These are phyloP conservation scores for Ips typographus DNA, from an alignment of 1,140 invertebrate species.

Conservation along the genomic window DNA sequence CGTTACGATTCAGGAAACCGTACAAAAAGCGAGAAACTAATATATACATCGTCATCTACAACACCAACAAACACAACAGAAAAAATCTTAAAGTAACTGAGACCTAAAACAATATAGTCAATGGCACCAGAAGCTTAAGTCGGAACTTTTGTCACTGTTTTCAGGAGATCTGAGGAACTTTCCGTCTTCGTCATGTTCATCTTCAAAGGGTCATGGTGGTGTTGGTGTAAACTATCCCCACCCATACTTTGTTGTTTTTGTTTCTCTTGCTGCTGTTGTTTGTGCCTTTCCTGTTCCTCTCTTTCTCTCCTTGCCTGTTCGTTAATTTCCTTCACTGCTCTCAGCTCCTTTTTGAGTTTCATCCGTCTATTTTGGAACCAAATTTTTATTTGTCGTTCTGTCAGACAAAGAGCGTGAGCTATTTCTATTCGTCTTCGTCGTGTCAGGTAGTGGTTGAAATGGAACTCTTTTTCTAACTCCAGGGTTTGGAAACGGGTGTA, in stretches of 20 bases:
- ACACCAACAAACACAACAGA: constrained; percentile 36
- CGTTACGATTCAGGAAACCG: no score
- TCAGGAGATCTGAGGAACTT: constrained; percentile 48
- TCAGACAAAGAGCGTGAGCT: constrained; percentile 92
- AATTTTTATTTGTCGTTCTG: constrained; percentile 96
- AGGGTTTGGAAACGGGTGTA: constrained; percentile 95
- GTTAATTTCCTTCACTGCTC: constrained; percentile 93
- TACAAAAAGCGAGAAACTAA: not conserved
- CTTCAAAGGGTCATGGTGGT: constrained; percentile 60
- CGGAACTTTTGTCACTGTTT: constrained; percentile 54
- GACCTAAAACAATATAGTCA: constrained; percentile 11
- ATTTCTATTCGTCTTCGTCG: constrained; percentile 94
- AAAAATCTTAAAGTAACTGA: constrained; percentile 19
- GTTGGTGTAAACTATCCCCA: constrained; percentile 58
- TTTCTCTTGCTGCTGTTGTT: constrained; percentile 85
- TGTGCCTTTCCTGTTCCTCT: constrained; percentile 88
- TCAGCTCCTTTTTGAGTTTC: constrained; percentile 95
- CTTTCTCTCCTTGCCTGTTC: constrained; percentile 87
- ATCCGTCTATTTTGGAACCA: constrained; percentile 97
- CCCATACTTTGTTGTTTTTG: constrained; percentile 60
- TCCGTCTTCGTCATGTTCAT: constrained; percentile 53
- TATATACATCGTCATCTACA: constrained; percentile 30
- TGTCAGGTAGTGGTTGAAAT: constrained; percentile 97
- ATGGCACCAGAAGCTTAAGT: constrained; percentile 50
- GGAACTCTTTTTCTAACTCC: constrained; percentile 97